phyloP scores from a whole-genome alignment of 1,140 invertebrate genomes.

The Caenorhabditis inopinata region DNA sequence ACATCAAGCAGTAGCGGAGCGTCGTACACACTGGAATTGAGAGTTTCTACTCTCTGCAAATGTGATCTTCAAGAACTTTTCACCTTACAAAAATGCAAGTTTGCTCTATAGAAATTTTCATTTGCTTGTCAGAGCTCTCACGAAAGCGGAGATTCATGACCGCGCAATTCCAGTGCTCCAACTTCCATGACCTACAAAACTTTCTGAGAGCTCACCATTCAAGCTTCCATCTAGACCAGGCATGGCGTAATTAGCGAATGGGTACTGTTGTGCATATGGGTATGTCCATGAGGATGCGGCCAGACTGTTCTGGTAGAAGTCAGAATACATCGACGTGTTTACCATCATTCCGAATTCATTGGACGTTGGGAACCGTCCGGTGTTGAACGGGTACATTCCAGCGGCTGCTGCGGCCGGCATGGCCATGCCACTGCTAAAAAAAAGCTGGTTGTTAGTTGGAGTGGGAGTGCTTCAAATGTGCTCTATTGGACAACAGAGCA shows the following conservation, averaged over 20 bases:
- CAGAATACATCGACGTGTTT: neutral
- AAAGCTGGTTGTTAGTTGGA: neutral
- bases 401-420: neutral
- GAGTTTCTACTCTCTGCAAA: too few relatives aligned
- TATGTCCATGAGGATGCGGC: neutral
- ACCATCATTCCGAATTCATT: conserved; percentile 1
- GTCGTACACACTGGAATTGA: too few relatives aligned
- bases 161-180: too few relatives aligned
- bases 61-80: too few relatives aligned
- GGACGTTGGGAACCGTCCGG: neutral
- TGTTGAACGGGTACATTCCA: conserved; percentile 16
- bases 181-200: neutral
- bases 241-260: neutral
- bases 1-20: too few relatives aligned
- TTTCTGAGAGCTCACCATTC: neutral
- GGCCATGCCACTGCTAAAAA: neutral
- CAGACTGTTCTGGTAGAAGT: conserved; percentile 9
- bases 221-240: neutral
- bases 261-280: neutral
- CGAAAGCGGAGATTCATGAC: too few relatives aligned
- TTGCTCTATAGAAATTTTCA: too few relatives aligned
- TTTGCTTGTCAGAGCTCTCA: too few relatives aligned
- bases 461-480: too few relatives aligned
- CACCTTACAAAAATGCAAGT: too few relatives aligned
- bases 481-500: too few relatives aligned